phyloP scores from a whole-genome alignment of 2,797 vertebrate genomes.

The Enteromius anoplus region DNA sequence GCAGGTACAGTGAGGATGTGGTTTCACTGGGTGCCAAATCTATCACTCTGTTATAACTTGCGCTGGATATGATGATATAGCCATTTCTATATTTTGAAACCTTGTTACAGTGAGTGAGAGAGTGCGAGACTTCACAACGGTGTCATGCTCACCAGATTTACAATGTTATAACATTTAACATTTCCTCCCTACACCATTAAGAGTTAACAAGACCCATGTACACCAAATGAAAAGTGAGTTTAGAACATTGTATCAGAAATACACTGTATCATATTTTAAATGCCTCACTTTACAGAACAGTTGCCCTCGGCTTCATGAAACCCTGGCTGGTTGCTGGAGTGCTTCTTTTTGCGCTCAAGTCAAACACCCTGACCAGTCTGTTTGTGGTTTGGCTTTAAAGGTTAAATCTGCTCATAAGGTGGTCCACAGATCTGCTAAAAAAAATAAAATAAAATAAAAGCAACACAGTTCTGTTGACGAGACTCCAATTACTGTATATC shows the following conservation, averaged over 20 bases:
- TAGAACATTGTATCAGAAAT: slow-evolving; percentile 28
- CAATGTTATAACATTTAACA: slow-evolving; percentile 56
- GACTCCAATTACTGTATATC: neutral
- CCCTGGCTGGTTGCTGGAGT: neutral
- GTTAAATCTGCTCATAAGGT: slow-evolving; percentile 26
- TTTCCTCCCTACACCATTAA: slow-evolving; percentile 38
- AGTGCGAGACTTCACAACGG: slow-evolving; percentile 27
- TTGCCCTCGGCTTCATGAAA: slow-evolving; percentile 8
- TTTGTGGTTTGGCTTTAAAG: slow-evolving; percentile 15
- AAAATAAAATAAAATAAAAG: neutral
- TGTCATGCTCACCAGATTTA: slow-evolving; percentile 54
- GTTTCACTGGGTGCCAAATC: slow-evolving; percentile 47
- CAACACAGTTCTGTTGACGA: neutral
- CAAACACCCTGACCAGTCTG: slow-evolving; percentile 21
- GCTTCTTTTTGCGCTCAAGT: slow-evolving; percentile 18
- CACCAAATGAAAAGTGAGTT: slow-evolving; percentile 21
- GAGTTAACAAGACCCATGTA: slow-evolving; percentile 18
- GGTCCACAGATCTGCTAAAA: neutral
- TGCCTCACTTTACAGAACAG: slow-evolving; percentile 3
- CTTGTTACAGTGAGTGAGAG: slow-evolving; percentile 46
- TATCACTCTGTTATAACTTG: slow-evolving; percentile 38
- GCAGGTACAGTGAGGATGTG: neutral
- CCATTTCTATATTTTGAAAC: slow-evolving; percentile 45
- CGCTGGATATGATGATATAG: slow-evolving; percentile 36
- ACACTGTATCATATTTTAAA: neutral